Conservation (phyloP, 2,797 vertebrate genomes). For the Eulemur rubriventer region DNA sequence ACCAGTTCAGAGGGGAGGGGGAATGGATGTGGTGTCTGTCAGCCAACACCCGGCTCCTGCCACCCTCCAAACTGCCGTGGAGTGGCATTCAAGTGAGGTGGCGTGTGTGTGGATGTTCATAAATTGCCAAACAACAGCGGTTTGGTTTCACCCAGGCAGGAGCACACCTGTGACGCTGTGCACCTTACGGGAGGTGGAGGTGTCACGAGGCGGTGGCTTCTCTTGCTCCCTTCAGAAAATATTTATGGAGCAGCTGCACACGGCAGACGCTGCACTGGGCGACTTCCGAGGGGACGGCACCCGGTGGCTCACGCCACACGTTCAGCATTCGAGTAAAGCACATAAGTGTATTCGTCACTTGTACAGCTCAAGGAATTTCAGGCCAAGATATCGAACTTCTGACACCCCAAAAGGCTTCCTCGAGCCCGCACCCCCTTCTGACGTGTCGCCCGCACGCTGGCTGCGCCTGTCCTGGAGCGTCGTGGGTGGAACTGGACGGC, state of each 20-base stretch:
- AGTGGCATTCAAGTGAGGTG: too few species aligned
- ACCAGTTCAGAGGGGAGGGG: neutral
- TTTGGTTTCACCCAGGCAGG: neutral
- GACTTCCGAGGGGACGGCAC: neutral
- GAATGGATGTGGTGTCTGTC: neutral
- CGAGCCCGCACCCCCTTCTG: rapidly evolving
- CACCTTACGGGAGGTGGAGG: neutral
- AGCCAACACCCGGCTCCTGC: neutral
- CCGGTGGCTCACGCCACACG: rapidly evolving
- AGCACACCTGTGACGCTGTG: rapidly evolving
- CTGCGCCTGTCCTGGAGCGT: too few species aligned
- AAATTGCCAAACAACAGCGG: neutral
- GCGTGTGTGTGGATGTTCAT: rapidly evolving
- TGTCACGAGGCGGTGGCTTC: neutral
- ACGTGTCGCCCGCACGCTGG: too few species aligned
- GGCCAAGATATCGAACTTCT: neutral
- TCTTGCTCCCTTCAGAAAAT: neutral
- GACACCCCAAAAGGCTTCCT: neutral
- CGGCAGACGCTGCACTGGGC: neutral
- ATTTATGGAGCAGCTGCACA: rapidly evolving
- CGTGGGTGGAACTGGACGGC: rapidly evolving
- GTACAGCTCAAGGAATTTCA: too few species aligned
- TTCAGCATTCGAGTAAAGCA: rapidly evolving
- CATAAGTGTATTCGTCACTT: rapidly evolving
- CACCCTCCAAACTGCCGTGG: neutral